phyloP scores from a whole-genome alignment of 2,113 vertebrate species.

The Speoplatyrhinus poulsoni region DNA sequence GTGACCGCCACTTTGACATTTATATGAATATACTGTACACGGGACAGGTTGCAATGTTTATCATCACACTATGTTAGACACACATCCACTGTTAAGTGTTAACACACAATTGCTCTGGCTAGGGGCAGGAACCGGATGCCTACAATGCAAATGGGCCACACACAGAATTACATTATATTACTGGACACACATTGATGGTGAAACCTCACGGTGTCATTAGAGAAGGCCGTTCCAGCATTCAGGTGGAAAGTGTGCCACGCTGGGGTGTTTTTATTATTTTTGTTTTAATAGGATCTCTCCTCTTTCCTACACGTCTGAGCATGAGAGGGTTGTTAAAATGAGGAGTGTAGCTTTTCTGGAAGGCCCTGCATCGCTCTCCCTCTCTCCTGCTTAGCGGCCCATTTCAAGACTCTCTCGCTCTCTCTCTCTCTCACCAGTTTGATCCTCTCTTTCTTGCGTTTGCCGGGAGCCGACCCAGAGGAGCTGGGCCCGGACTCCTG shows the following conservation, averaged over 20 bases:
- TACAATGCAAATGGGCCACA: conserved; percentile 7
- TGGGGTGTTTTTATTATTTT: too few species aligned
- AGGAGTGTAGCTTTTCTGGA: neutral
- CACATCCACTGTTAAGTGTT: conserved; percentile 1
- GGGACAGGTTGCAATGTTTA: neutral
- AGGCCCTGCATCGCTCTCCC: neutral
- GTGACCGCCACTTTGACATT: too few species aligned
- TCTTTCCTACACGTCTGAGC: conserved; percentile 5
- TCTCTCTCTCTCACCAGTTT: conserved; percentile 83
- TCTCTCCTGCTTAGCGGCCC: conserved; percentile 37
- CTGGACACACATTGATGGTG: neutral
- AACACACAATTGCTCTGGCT: conserved; percentile 4
- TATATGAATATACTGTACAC: too few species aligned
- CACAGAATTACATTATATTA: conserved; percentile 24
- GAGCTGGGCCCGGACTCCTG: conserved; percentile 92
- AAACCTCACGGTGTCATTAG: too few species aligned
- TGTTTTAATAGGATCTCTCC: too few species aligned
- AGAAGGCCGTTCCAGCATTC: too few species aligned
- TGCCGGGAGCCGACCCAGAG: conserved; percentile 83
- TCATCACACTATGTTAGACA: neutral
- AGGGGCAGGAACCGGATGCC: conserved; percentile 10
- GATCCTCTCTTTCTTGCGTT: conserved; percentile 91
- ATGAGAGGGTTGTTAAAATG: neutral
- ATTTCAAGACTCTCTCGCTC: conserved; percentile 12
- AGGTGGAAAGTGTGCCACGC: too few species aligned